These are phyloP conservation scores for Anser cygnoides DNA, from an alignment of 2,113 vertebrate species.

Conservation along the genomic window DNA sequence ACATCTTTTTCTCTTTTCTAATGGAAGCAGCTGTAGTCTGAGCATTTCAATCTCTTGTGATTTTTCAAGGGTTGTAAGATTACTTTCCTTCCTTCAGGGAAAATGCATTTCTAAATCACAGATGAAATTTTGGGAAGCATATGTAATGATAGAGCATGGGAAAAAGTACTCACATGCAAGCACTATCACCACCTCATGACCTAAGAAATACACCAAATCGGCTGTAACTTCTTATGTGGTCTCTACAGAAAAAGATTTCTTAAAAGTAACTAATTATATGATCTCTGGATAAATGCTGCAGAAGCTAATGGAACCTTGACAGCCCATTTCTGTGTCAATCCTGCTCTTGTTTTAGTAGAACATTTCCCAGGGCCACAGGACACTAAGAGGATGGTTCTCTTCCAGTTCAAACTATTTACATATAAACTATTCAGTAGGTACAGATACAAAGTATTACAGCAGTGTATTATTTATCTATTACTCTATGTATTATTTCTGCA, in stretches of 20 bases:
- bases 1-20: neutral
- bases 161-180: neutral
- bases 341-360: neutral
- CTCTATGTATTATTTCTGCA: neutral
- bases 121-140: neutral
- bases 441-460: neutral
- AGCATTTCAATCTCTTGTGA: neutral
- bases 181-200: neutral
- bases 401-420: neutral
- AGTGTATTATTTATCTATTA: neutral
- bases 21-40: neutral
- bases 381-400: too few species aligned
- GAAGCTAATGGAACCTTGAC: neutral
- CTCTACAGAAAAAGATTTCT: neutral
- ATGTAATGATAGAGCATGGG: neutral
- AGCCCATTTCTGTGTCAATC: neutral
- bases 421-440: neutral
- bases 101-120: neutral
- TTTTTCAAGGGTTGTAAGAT: neutral
- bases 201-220: neutral
- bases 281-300: neutral
- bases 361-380: neutral
- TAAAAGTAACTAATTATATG: neutral
- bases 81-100: neutral
- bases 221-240: neutral